Base-by-base conservation (phyloP, 2,888 invertebrate genomes). In the Orgyia antiqua region DNA sequence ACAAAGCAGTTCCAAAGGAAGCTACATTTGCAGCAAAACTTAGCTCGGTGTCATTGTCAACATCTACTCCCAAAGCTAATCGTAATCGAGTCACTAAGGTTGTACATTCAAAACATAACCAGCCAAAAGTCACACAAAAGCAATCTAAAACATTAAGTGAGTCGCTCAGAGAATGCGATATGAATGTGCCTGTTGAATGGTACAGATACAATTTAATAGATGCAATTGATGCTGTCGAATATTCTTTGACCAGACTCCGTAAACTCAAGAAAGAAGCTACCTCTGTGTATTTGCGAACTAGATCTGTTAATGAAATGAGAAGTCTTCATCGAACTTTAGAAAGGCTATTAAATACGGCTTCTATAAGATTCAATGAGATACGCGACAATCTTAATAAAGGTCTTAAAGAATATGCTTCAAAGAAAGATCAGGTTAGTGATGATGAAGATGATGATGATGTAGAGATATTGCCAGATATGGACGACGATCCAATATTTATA, bases 151-250 rank as follows among this genome's bases (percentile, higher is more conserved):
- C 30, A 15, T 47, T 43, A 15, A 50, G 47, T 24, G 26, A 15
- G 0, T 13, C 42, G 2, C 30, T 51, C 10, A 62, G 75, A 37
- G 57, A 69, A 24, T 66, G 66, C 37, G 79, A 84, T 51, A 44
- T 80, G 20, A 63, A 69, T 38, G 76, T 79, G 5, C 82, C 87
- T 9, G 69, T 87, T 27, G 89, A 89, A 55, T 90, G 89, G 89
- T 89, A 84, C 50, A 79, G 89, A 36, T 89, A 87, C 45, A 89
- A 89, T 41, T 71, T 89, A 15, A 62, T 88, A 27, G 87, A 89
- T 46, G 87, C 89, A 1, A 79, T 88, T 13, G 87, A 89, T 39
- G 83, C 89, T 13, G 74, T 89, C 29, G 87, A 88, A 39, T 89
- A 89, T 60, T 78, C 90, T 4, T 66, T 88, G 11, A 68, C 80